Percentiles rank a stretch among this genome's conserved stretches.
Conservation (phyloP, 2,888 invertebrate genomes). For the Phyllotreta cruciferae region DNA sequence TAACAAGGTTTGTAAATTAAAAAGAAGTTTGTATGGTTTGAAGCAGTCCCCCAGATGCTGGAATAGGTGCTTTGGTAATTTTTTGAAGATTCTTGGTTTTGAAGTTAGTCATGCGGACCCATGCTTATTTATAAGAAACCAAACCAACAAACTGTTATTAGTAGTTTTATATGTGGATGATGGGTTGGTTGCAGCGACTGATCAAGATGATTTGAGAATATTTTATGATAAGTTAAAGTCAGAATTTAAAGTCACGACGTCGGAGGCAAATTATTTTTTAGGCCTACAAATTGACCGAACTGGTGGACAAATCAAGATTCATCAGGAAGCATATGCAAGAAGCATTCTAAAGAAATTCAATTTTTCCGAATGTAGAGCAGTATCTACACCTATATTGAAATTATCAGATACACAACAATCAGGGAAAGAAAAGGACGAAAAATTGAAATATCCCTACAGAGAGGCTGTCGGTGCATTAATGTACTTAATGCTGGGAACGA, state of each 20-base stretch:
- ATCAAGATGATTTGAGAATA: neutral
- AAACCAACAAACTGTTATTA: neutral
- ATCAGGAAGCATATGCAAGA: slow-evolving; percentile 15
- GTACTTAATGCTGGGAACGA: slow-evolving; percentile 22
- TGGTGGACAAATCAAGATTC: slow-evolving; percentile 16
- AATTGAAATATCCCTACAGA: neutral
- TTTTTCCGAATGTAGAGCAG: slow-evolving; percentile 18
- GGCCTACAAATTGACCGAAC: slow-evolving; percentile 25
- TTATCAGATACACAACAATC: no score
- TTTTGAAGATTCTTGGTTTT: no score
- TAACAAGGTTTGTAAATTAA: no score
- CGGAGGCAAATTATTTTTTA: slow-evolving; percentile 14
- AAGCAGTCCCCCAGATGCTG: no score
- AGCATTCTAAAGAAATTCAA: slow-evolving; percentile 15
- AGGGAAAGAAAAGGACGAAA: neutral
- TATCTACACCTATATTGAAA: slow-evolving; percentile 7
- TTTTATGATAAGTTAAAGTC: neutral
- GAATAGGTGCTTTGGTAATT: no score
- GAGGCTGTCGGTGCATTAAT: slow-evolving; percentile 21
- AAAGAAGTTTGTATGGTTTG: no score
- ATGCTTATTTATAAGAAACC: slow-evolving; percentile 2
- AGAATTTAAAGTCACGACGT: slow-evolving; percentile 16
- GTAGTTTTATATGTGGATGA: slow-evolving; percentile 12
- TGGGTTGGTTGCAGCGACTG: slow-evolving; percentile 18
- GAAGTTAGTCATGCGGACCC: slow-evolving; percentile 22